Conservation (phyloP, 1,140 invertebrate genomes). For the Tetragnatha versicolor region DNA sequence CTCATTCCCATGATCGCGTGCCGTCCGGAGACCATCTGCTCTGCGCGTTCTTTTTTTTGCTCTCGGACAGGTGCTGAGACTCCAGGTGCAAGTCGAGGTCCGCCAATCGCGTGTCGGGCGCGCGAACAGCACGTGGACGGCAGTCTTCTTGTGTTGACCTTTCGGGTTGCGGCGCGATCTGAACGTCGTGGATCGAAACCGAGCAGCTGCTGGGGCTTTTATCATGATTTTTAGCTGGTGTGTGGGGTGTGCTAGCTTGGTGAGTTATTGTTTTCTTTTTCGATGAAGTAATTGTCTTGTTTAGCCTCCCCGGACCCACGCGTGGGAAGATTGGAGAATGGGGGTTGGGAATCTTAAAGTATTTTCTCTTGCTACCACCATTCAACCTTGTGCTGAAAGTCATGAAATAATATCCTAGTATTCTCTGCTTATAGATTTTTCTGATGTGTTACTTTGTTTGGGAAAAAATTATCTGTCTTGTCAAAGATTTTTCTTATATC, state of each 20-base stretch:
- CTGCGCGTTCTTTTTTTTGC: background rate
- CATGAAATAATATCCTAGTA: too few species aligned
- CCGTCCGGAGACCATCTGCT: conserved; percentile 31
- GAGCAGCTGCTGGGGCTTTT: too few species aligned
- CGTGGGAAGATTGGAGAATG: too few species aligned
- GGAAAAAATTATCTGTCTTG: too few species aligned
- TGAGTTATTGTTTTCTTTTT: background rate
- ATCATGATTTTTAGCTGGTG: conserved; percentile 6
- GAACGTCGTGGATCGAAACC: background rate
- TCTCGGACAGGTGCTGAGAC: background rate
- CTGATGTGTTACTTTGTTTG: too few species aligned
- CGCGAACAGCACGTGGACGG: conserved; percentile 13
- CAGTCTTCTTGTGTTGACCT: background rate
- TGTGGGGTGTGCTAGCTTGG: background rate
- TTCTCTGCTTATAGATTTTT: too few species aligned
- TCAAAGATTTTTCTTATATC: too few species aligned
- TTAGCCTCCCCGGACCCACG: too few species aligned
- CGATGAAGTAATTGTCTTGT: too few species aligned
- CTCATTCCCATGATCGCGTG: background rate
- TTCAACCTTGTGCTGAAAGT: too few species aligned
- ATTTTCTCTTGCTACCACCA: too few species aligned
- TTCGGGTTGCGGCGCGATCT: background rate
- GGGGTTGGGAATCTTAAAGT: too few species aligned
- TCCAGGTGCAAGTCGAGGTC: background rate
- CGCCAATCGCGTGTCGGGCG: background rate